Conservation (phyloP, 2,888 invertebrate species). For the Drosophila rellima region DNA sequence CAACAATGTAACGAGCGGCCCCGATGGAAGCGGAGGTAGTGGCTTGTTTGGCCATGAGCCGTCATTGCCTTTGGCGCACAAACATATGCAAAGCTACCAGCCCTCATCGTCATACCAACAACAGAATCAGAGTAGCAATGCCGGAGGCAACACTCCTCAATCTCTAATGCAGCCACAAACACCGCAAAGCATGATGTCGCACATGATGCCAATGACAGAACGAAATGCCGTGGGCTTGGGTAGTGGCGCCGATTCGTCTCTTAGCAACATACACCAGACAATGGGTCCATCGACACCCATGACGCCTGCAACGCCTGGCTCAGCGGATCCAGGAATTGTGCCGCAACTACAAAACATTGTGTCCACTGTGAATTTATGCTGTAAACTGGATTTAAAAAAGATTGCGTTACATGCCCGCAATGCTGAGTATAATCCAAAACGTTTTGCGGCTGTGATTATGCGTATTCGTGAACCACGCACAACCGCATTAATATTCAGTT, state of each 20-base stretch:
- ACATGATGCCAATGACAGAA: constrained; percentile 89
- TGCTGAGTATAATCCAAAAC: constrained; percentile 99
- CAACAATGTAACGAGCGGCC: constrained; percentile 29
- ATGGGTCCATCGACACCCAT: constrained; percentile 91
- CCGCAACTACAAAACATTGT: constrained; percentile 96
- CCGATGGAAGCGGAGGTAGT: constrained; percentile 61
- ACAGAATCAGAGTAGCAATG: constrained; percentile 85
- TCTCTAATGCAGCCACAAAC: constrained; percentile 96
- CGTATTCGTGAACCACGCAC: constrained; percentile 95
- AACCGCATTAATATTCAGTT: constrained; percentile 91
- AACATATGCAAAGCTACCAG: constrained; percentile 91
- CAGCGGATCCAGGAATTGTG: constrained; percentile 96
- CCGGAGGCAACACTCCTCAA: constrained; percentile 89
- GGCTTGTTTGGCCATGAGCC: constrained; percentile 72
- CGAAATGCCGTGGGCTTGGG: constrained; percentile 52
- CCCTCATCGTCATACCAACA: constrained; percentile 86
- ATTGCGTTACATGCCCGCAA: constrained; percentile 99
- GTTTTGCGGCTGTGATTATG: constrained; percentile 99
- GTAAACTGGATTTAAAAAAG: constrained; percentile 97
- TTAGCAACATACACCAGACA: constrained; percentile 86
- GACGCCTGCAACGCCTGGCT: constrained; percentile 96
- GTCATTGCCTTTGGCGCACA: constrained; percentile 88
- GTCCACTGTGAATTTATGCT: constrained; percentile 98
- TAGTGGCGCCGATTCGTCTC: constrained; percentile 59
- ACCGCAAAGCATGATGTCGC: constrained; percentile 95